Evolutionary conservation across 2,888 invertebrate species (phyloP).

Genomic region (Rhodophaea formosa): DNA sequence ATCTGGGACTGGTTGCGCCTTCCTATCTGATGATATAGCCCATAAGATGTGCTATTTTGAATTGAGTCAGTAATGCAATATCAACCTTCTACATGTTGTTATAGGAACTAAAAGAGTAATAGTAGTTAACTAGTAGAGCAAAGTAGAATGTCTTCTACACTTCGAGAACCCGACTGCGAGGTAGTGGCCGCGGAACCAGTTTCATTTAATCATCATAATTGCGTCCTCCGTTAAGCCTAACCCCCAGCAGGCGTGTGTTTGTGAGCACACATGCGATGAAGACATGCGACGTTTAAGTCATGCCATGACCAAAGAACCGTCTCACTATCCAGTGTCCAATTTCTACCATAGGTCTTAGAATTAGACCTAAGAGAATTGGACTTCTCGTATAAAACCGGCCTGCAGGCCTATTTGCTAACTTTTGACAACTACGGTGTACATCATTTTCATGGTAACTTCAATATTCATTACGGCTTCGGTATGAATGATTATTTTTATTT

Average conservation of each 20-base stretch:
- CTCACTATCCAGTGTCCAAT: conserved; percentile 14
- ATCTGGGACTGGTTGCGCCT: conserved; percentile 29
- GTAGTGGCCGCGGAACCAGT: conserved; percentile 67
- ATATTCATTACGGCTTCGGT: too few species aligned
- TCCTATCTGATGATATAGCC: conserved; percentile 30
- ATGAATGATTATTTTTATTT: too few species aligned
- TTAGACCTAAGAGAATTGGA: too few species aligned
- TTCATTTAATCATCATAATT: conserved; percentile 79
- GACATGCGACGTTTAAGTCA: conserved; percentile 29
- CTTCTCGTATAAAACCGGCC: too few species aligned
- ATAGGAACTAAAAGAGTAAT: conserved; percentile 21
- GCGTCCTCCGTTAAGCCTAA: conserved; percentile 75
- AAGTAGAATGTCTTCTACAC: conserved; percentile 51
- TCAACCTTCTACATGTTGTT: conserved; percentile 11
- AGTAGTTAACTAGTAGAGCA: conserved; percentile 35
- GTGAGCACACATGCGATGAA: conserved; percentile 41
- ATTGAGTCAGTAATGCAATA: conserved; percentile 1
- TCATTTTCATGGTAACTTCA: too few species aligned
- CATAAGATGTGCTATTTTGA: conserved; percentile 5
- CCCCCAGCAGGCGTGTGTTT: conserved; percentile 46
- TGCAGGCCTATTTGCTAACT: too few species aligned
- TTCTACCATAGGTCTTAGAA: background rate
- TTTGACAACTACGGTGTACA: too few species aligned
- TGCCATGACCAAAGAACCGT: conserved; percentile 20
- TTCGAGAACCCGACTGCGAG: conserved; percentile 56